phyloP scores from a whole-genome alignment of 92 coral and sea anemone species.

The Ricordea florida region DNA sequence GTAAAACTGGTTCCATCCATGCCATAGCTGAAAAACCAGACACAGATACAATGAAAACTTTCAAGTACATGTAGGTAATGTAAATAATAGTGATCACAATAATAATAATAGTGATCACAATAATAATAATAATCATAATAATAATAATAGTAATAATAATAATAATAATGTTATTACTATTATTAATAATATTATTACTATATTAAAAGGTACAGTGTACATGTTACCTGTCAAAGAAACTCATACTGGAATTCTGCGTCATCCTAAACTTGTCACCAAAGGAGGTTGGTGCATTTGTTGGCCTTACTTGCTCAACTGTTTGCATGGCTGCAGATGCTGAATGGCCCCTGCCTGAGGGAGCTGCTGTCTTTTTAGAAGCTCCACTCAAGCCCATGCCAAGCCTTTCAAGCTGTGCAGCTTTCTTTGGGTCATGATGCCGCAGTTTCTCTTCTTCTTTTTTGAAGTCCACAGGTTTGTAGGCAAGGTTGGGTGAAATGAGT shows the following conservation, averaged over 20 bases:
- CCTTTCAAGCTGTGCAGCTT: conserved; percentile 95
- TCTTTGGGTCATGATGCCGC: conserved; percentile 89
- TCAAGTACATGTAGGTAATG: no score
- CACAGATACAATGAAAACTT: background rate
- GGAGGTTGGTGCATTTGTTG: conserved; percentile 60
- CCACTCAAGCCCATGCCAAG: conserved; percentile 96
- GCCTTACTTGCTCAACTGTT: conserved; percentile 90
- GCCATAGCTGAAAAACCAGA: conserved; percentile 56
- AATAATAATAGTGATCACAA: no score
- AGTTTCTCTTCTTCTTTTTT: conserved; percentile 93
- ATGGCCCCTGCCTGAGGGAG: conserved; percentile 83
- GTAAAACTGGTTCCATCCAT: conserved; percentile 86
- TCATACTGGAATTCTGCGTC: conserved; percentile 65
- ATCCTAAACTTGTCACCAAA: conserved; percentile 77
- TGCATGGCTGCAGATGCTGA: conserved; percentile 96
- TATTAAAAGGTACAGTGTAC: background rate
- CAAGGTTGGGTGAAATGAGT: conserved; percentile 81
- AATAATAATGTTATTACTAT: no score
- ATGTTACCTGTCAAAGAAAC: conserved; percentile 93
- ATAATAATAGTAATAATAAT: no score
- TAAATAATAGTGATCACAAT: no score
- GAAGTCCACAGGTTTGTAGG: conserved; percentile 76
- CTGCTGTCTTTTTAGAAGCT: conserved; percentile 29
- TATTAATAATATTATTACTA: no score
- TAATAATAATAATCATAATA: no score